A percentile compares a stretch with the other conserved stretches of the same genome.
phyloP scores from a whole-genome alignment of 2,797 vertebrate species.

The Epinephelus malabaricus region DNA sequence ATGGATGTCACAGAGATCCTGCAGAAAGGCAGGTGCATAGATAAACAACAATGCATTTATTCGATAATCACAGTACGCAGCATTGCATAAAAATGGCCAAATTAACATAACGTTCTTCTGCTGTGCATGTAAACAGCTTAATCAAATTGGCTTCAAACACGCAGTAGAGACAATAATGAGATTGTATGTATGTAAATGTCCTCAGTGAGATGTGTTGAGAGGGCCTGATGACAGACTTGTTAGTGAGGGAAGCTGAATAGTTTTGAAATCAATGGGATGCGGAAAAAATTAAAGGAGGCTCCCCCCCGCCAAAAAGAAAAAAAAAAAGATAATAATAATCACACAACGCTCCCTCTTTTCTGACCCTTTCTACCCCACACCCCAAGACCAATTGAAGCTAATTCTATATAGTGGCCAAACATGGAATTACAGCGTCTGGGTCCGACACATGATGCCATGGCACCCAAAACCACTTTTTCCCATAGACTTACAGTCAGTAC shows the following conservation, averaged over 20 bases:
- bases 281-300: no score
- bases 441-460: no score
- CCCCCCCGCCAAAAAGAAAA: background rate
- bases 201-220: constrained; percentile 30
- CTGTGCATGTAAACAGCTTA: constrained; percentile 47
- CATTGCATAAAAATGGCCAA: constrained; percentile 22
- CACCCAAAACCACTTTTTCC: no score
- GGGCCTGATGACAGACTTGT: constrained; percentile 18
- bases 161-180: constrained; percentile 41
- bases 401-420: no score
- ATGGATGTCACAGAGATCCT: constrained; percentile 1
- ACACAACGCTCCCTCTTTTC: background rate
- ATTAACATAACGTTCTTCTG: constrained; percentile 36
- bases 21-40: background rate
- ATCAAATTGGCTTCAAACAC: constrained; percentile 28
- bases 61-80: constrained; percentile 20
- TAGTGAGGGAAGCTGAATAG: background rate
- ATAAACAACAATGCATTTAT: constrained; percentile 19
- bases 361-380: background rate
- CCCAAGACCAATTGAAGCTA: no score
- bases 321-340: no score
- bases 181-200: constrained; percentile 36
- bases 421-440: no score
- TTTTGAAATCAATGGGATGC: background rate
- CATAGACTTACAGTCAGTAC: no score